These are phyloP conservation scores for Drosophila sp. DNA, from an alignment of 1,140 invertebrate genomes.

Conservation along the genomic window DNA sequence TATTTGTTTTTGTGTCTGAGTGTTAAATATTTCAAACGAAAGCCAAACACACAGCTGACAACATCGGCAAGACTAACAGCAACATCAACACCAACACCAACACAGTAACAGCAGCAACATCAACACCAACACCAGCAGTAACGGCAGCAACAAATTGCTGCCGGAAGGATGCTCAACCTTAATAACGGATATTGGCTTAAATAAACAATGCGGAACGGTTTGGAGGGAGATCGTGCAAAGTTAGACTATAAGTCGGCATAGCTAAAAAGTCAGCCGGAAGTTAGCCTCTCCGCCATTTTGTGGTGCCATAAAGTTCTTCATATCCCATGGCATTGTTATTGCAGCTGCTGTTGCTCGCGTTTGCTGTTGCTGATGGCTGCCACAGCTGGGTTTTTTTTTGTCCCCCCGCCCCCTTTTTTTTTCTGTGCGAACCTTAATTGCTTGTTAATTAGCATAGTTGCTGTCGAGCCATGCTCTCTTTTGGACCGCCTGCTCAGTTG, in stretches of 20 bases:
- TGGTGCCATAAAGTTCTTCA: slow-evolving; percentile 38
- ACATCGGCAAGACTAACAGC: slow-evolving; percentile 29
- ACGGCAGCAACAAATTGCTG: slow-evolving; percentile 55
- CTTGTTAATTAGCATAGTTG: slow-evolving; percentile 73
- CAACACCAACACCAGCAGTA: not conserved
- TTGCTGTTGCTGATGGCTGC: slow-evolving; percentile 25
- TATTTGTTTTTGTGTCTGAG: slow-evolving; percentile 41
- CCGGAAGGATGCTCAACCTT: slow-evolving; percentile 78
- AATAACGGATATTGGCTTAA: slow-evolving; percentile 81
- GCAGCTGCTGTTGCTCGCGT: slow-evolving; percentile 22
- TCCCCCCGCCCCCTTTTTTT: slow-evolving; percentile 2
- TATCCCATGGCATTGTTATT: slow-evolving; percentile 32
- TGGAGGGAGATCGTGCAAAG: slow-evolving; percentile 26
- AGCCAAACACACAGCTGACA: slow-evolving; percentile 75
- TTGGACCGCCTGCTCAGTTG: not conserved
- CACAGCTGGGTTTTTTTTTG: slow-evolving; percentile 64
- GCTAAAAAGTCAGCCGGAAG: slow-evolving; percentile 34
- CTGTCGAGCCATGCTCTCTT: slow-evolving; percentile 34
- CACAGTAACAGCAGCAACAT: too few species aligned
- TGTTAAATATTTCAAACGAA: slow-evolving; percentile 79
- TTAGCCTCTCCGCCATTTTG: slow-evolving; percentile 44
- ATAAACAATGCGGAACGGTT: slow-evolving; percentile 63
- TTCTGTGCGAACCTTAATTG: slow-evolving; percentile 52
- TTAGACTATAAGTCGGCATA: slow-evolving; percentile 15
- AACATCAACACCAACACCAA: not conserved